These are phyloP conservation scores for Anguilla megastoma DNA, from an alignment of 2,797 vertebrate genomes.

Conservation along the genomic window DNA sequence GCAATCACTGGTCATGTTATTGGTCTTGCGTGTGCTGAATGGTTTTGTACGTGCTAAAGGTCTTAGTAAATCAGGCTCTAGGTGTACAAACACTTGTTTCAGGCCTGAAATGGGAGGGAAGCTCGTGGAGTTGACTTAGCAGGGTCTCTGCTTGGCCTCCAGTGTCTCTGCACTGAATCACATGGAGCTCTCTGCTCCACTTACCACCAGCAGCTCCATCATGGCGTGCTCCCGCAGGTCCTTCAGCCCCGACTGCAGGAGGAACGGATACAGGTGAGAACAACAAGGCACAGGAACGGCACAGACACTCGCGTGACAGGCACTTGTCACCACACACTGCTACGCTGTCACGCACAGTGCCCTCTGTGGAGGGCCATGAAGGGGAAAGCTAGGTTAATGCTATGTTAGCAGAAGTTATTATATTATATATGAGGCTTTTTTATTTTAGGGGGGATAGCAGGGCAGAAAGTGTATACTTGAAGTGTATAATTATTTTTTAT, in stretches of 20 bases:
- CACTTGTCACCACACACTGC: neutral
- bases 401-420: neutral
- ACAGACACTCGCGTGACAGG: neutral
- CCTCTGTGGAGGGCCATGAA: neutral
- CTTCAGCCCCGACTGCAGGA: conserved; percentile 83
- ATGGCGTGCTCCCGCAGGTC: conserved; percentile 85
- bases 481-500: no score
- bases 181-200: conserved; percentile 39
- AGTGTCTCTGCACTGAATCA: neutral
- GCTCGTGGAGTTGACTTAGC: neutral
- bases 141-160: neutral
- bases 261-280: neutral
- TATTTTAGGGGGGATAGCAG: no score
- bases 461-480: no score
- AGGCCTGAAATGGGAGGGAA: neutral
- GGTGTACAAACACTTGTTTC: neutral
- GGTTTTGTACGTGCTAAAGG: no score
- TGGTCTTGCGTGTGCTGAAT: no score
- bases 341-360: neutral
- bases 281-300: neutral
- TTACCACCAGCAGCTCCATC: conserved; percentile 95
- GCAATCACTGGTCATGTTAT: no score
- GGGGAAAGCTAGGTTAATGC: neutral
- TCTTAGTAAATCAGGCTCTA: neutral
- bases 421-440: no score